Conservation (phyloP, 2,797 vertebrate species). For the Coregonus ussuriensis region DNA sequence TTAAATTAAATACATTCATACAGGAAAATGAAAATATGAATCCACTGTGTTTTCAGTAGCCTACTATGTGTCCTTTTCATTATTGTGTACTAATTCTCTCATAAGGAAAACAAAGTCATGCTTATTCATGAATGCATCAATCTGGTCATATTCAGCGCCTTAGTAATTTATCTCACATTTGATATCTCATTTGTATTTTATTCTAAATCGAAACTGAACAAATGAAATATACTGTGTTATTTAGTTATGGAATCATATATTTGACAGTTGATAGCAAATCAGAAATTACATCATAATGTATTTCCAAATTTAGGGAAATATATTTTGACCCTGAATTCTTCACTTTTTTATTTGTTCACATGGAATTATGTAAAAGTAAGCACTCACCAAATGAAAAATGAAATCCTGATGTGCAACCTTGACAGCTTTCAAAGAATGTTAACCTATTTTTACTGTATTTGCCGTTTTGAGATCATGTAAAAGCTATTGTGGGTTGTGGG, state of each 20-base stretch:
- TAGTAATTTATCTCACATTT: not conserved
- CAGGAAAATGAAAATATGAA: not conserved
- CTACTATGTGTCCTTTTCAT: not conserved
- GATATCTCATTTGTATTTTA: not conserved
- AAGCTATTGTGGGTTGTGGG: not conserved
- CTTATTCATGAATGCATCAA: not conserved
- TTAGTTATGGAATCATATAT: too few species aligned
- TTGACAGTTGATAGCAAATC: too few species aligned
- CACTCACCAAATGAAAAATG: not conserved
- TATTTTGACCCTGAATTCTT: not conserved
- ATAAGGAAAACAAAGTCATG: not conserved
- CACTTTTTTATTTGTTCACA: not conserved
- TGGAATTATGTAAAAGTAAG: not conserved
- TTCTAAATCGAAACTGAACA: not conserved
- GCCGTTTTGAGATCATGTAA: not conserved
- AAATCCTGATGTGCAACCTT: not conserved
- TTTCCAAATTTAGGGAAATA: not conserved
- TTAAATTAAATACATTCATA: not conserved
- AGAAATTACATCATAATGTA: not conserved
- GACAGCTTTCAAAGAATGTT: not conserved
- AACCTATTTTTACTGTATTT: not conserved
- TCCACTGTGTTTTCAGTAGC: not conserved
- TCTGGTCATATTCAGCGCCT: not conserved
- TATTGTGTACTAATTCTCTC: not conserved
- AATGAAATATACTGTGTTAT: constrained; percentile 22